Base-by-base conservation (phyloP, 2,888 invertebrate genomes). In the Torymus texanus region DNA sequence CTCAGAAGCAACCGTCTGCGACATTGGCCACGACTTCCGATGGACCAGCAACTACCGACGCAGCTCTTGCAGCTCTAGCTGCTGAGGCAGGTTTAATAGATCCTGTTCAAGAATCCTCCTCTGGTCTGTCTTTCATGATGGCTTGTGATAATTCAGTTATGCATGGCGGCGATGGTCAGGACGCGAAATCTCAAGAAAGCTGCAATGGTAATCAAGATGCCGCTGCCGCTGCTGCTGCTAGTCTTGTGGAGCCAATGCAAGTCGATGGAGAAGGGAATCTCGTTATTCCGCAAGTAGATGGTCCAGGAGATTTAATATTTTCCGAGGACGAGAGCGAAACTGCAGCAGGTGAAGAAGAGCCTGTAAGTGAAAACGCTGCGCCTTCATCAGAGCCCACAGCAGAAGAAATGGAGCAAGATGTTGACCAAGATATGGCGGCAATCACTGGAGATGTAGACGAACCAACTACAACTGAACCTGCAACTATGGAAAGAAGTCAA, bases 61-160 rank as follows among this genome's bases (percentile, higher is more conserved):
- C 93, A 1, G 93, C 93, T 1, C 85, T 94, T 13, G 93, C 93
- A 16, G 93, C 93, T 5, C 86, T 94, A 21, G 93, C 93, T 11
- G 93, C 93, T 0, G 94, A 93, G 85, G 93, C 93, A 50, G 93
- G 93, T 2, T 87, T 93, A 2, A 92, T 93, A 59, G 93, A 93
- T 83, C 92, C 93, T 0, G 89, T 90, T 18, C 90, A 89, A 70
- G 90, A 90, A 68, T 83, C 90, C 0, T 89, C 90, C 0, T 87
- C 88, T 8, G 86, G 88, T 51, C 72, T 90, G 11, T 89, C 88
- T 0, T 90, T 90, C 24, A 89, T 90, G 89, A 88, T 90, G 13
- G 83, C 90, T 2, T 78, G 88, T 0, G 88, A 90, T 51, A 89
- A 89, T 63, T 75, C 80, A 3, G 81, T 72, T 29, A 77, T 84